These are phyloP conservation scores for Leptobrachium ailaonicum DNA, from an alignment of 2,113 vertebrate genomes.

Conservation along the genomic window DNA sequence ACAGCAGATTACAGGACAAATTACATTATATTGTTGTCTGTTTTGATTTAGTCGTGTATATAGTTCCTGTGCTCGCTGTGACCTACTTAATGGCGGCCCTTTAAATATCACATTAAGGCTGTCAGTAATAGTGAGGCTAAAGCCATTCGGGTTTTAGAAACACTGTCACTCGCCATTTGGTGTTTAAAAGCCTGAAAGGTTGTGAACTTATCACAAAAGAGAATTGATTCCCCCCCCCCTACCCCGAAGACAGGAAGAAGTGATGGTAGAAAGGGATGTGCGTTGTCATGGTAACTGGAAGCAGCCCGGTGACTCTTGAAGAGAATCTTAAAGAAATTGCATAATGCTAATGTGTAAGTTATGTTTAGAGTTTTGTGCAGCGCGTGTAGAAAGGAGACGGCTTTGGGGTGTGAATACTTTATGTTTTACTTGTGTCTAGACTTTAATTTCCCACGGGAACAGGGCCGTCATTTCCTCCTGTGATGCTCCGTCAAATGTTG, in stretches of 20 bases:
- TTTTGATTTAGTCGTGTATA: neutral
- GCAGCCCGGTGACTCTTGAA: slow-evolving; percentile 12
- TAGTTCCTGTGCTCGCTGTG: neutral
- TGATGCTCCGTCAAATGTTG: too few species aligned
- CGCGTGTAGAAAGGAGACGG: too few species aligned
- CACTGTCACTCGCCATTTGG: slow-evolving; percentile 19
- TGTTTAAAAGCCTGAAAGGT: slow-evolving; percentile 13
- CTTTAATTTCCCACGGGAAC: too few species aligned
- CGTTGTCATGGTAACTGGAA: slow-evolving; percentile 36
- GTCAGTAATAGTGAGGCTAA: neutral
- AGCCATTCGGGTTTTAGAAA: slow-evolving; percentile 1
- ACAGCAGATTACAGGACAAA: neutral
- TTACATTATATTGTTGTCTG: neutral
- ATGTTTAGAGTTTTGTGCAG: too few species aligned
- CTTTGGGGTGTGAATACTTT: too few species aligned
- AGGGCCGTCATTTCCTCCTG: too few species aligned
- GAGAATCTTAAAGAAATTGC: neutral
- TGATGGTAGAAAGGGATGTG: neutral
- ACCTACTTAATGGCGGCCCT: neutral
- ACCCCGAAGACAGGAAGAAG: slow-evolving; percentile 14
- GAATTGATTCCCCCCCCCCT: slow-evolving; percentile 28
- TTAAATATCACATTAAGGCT: slow-evolving; percentile 7
- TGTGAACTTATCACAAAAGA: slow-evolving; percentile 25
- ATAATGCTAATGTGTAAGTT: too few species aligned
- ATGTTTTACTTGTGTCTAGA: too few species aligned